Evolutionary conservation across 2,113 vertebrate species (phyloP).

Genomic region (Ceyx cyanopectus): DNA sequence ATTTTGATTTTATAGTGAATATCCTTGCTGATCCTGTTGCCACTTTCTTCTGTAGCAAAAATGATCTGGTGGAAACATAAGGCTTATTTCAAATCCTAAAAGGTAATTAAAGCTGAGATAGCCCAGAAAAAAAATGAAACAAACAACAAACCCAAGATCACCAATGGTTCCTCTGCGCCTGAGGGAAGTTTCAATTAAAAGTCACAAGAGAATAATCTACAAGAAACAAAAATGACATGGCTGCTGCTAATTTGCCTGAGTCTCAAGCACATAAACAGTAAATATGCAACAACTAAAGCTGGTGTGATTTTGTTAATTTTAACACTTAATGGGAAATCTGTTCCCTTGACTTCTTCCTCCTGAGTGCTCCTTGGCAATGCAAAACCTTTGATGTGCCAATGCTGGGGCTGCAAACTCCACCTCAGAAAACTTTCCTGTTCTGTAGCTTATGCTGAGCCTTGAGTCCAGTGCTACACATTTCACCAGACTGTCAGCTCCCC

Average conservation of each 20-base stretch:
- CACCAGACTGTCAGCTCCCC: background rate
- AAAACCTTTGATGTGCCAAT: accelerated
- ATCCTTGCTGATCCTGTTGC: background rate
- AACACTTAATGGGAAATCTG: background rate
- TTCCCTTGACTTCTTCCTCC: background rate
- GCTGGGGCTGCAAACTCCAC: background rate
- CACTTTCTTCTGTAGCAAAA: background rate
- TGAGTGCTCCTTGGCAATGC: background rate
- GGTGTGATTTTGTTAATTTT: background rate
- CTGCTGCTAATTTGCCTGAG: constrained; percentile 30
- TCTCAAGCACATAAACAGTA: constrained; percentile 32
- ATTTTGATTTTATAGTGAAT: constrained; percentile 9
- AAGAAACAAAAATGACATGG: constrained; percentile 40
- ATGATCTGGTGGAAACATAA: background rate
- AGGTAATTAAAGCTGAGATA: constrained; percentile 59
- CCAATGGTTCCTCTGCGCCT: constrained; percentile 15
- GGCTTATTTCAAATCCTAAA: constrained; percentile 38
- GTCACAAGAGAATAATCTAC: constrained; percentile 45
- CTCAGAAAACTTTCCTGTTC: background rate
- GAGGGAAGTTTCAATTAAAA: constrained; percentile 65
- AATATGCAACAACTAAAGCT: background rate
- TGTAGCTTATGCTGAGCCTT: background rate
- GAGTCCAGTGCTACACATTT: accelerated
- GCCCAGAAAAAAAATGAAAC: background rate
- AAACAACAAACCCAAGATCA: background rate